A percentile compares a stretch with the other conserved stretches of the same genome.
phyloP scores from a whole-genome alignment of 2,113 vertebrate species.

The Bothrops jararaca region DNA sequence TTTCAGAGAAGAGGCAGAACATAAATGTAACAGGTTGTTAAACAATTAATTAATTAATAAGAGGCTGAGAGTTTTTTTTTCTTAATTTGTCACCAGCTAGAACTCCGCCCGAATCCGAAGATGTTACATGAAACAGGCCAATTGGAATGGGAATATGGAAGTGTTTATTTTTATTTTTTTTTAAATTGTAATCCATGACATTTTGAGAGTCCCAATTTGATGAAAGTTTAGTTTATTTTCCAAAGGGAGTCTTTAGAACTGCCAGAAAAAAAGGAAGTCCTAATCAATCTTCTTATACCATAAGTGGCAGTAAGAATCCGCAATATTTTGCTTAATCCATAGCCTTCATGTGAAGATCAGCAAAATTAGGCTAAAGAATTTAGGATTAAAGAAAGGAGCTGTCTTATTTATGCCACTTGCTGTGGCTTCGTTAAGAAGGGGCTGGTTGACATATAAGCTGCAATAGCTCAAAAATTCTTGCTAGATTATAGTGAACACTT shows the following conservation, averaged over 20 bases:
- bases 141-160: not conserved
- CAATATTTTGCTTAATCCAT: conserved; percentile 57
- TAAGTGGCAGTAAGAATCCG: conserved; percentile 50
- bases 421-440: not conserved
- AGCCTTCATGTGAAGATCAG: conserved; percentile 54
- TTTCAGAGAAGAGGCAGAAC: not conserved
- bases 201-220: not conserved
- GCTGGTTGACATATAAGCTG: not conserved
- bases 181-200: not conserved
- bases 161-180: not conserved
- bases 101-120: not conserved
- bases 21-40: not conserved
- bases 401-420: not conserved
- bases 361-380: conserved; percentile 49
- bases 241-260: conserved; percentile 25
- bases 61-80: not conserved
- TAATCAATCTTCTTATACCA: conserved; percentile 56
- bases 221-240: conserved; percentile 5
- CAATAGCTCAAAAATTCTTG: conserved; percentile 9
- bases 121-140: not conserved
- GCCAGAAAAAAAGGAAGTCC: conserved; percentile 35
- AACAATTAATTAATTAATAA: not conserved
- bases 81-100: not conserved
- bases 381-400: conserved; percentile 27
- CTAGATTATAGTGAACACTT: not conserved